These are phyloP conservation scores for Carassius auratus DNA, from an alignment of 2,113 vertebrate genomes.

Conservation along the genomic window DNA sequence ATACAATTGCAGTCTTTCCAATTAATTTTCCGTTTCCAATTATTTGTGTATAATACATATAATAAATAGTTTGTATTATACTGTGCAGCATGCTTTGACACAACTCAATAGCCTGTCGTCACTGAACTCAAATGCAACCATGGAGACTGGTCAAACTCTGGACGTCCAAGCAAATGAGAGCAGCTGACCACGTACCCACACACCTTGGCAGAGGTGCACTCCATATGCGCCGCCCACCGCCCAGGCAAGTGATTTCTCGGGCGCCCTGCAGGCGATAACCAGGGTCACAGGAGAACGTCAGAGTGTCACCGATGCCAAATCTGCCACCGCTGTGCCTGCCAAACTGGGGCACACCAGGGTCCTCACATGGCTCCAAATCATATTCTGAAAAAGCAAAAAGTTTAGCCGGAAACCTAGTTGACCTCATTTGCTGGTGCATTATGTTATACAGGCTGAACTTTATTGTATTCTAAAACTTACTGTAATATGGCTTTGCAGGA, in stretches of 20 bases:
- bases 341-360: slow-evolving; percentile 73
- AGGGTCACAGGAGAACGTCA: slow-evolving; percentile 72
- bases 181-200: slow-evolving; percentile 80
- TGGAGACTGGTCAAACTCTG: slow-evolving; percentile 31
- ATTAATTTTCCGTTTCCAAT: not conserved
- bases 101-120: too few relatives aligned
- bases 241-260: slow-evolving; percentile 72
- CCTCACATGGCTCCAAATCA: slow-evolving; percentile 75
- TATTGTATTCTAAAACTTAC: not conserved
- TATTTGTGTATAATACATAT: not conserved
- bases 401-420: not conserved
- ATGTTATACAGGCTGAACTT: not conserved
- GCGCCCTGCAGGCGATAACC: slow-evolving; percentile 78
- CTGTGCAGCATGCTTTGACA: not conserved
- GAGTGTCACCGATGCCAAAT: slow-evolving; percentile 74
- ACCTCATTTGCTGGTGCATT: not conserved
- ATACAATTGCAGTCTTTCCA: too few relatives aligned
- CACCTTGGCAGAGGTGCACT: slow-evolving; percentile 82
- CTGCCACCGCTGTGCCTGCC: slow-evolving; percentile 70
- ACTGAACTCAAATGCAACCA: slow-evolving; percentile 39
- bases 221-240: slow-evolving; percentile 79
- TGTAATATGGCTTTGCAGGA: not conserved
- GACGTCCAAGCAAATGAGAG: slow-evolving; percentile 65
- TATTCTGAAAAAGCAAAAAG: slow-evolving; percentile 67
- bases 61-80: not conserved